Evolutionary conservation across 2,888 invertebrate genomes (phyloP).

Genomic region (Cephus spinipes): DNA sequence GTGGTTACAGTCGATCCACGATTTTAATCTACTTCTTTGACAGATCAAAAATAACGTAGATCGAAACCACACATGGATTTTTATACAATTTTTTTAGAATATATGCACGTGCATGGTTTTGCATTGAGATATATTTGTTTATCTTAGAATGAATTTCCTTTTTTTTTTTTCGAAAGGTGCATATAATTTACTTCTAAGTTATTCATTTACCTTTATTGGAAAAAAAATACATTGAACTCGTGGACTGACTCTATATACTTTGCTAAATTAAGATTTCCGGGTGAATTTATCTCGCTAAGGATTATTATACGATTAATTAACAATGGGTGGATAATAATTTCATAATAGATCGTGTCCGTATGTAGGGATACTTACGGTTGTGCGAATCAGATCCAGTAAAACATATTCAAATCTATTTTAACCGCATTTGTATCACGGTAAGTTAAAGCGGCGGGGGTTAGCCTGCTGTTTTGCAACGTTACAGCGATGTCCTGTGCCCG

Average conservation of each 20-base stretch:
- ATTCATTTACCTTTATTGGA: too few species aligned
- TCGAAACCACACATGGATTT: not conserved
- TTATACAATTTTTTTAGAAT: not conserved
- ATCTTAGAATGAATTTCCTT: not conserved
- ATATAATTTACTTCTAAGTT: not conserved
- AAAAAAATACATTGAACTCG: not conserved
- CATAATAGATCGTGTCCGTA: too few species aligned
- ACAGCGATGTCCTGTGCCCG: constrained; percentile 20
- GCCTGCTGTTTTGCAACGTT: not conserved
- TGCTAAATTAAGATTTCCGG: not conserved
- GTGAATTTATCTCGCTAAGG: not conserved
- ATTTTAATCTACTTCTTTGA: not conserved
- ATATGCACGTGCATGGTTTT: not conserved
- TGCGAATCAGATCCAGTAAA: too few species aligned
- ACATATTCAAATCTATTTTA: too few species aligned
- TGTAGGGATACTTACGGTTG: too few species aligned
- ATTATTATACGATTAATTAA: not conserved
- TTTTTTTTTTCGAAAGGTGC: not conserved
- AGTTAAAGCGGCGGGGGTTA: not conserved
- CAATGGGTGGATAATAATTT: not conserved
- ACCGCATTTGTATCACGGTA: not conserved
- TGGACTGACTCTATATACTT: not conserved
- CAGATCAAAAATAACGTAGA: not conserved
- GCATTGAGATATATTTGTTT: not conserved
- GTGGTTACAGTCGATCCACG: not conserved